phyloP scores from a whole-genome alignment of 2,113 vertebrate genomes.

The Grallaria varia region DNA sequence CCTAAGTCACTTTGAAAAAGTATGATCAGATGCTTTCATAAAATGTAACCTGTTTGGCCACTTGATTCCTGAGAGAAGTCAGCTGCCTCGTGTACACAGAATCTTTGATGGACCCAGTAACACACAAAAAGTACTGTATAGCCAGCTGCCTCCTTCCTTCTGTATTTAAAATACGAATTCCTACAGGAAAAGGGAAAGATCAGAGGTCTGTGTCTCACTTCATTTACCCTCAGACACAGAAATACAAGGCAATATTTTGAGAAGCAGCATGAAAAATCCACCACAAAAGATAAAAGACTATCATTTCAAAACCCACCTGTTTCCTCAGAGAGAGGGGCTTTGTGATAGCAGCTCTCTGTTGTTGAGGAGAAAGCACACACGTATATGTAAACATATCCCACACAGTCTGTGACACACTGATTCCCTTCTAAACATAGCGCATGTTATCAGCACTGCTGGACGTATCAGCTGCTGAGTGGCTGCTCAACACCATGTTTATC shows the following conservation, averaged over 20 bases:
- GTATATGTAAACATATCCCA: constrained; percentile 29
- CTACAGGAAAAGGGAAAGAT: neutral
- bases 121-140: neutral
- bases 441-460: constrained; percentile 39
- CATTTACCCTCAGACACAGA: neutral
- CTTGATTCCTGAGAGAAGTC: neutral
- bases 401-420: constrained; percentile 9
- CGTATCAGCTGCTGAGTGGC: constrained; percentile 25
- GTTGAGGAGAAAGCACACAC: neutral
- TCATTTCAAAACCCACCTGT: neutral
- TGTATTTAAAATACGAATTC: constrained; percentile 19
- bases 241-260: constrained; percentile 21
- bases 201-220: constrained; percentile 6
- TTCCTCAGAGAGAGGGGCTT: constrained; percentile 10
- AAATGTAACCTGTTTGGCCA: neutral
- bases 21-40: neutral
- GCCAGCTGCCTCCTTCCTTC: neutral
- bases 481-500: constrained; percentile 66
- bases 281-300: constrained; percentile 8
- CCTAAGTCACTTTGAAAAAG: neutral
- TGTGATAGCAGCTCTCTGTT: constrained; percentile 21
- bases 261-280: neutral
- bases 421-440: constrained; percentile 67
- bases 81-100: neutral
- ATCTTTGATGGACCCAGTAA: neutral